Evolutionary conservation across 2,113 vertebrate species (phyloP), one percentile per base, ranked within the genome.

Genomic region (Apteryx owenii): DNA sequence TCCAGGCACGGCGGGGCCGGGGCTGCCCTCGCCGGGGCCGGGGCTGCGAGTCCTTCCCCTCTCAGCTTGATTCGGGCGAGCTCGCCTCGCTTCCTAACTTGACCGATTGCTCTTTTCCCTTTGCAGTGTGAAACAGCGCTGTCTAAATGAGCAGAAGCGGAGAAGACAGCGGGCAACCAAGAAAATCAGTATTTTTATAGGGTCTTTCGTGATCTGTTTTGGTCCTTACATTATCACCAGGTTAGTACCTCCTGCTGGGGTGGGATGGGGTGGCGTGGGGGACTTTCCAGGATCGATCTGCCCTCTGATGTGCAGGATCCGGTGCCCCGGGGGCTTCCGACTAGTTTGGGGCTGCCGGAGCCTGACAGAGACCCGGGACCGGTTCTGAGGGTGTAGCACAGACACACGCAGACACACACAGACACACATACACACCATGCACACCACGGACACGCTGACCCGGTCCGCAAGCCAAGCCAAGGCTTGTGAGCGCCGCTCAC

Each of bases 151-250:
- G 84, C 98, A 98, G 97, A 99, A 97, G 94, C 97, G 97, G 94
- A 97, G 98, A 76, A 89, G 96, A 76, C 98, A 95, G 91, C 92
- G 98, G 2, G 98, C 98, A 40, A 98, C 98, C 20, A 98, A 98
- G 94, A 98, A 99, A 95, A 98, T 98, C 64, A 97, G 98, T 97
- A 92, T 98, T 98, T 99, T 98, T 97, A 99, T 98, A 51, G 98
- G 98, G 28, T 98, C 99, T 3, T 99, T 99, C 81, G 86, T 99
- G 88, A 58, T 98, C 91, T 98, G 98, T 97, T 99, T 99, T 93
- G 98, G 98, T 88, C 98, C 98, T 36, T 98, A 98, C 54, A 98
- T 98, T 64, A 98, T 98, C 87, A 99, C 98, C 85, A 98, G 98
- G 98, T 99, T 97, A 97, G 98, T 96, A 83, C 79, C 2, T 4